phyloP scores from a whole-genome alignment of 1,140 invertebrate genomes.

The Saccostrea cuccullata region DNA sequence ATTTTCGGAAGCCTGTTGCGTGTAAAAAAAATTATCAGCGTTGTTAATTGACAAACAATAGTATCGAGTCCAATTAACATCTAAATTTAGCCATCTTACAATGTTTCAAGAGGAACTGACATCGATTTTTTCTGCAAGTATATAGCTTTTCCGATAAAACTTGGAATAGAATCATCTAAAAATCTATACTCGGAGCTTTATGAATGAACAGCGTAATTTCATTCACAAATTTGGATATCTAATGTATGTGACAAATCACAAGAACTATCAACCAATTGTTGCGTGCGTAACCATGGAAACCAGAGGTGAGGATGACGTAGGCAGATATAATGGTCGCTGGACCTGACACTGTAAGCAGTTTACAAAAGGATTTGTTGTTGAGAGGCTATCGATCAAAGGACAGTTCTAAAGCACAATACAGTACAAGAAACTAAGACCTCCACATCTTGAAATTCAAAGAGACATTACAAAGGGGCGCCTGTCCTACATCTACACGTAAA shows the following conservation, averaged over 20 bases:
- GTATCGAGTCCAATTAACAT: background rate
- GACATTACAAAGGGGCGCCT: background rate
- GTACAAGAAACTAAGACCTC: background rate
- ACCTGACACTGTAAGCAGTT: background rate
- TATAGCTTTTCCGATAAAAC: background rate
- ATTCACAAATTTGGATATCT: conserved; percentile 5
- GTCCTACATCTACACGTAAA: background rate
- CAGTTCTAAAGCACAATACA: background rate
- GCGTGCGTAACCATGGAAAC: background rate
- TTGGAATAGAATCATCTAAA: background rate
- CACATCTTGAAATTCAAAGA: background rate
- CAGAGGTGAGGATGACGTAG: background rate
- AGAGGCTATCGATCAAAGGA: background rate
- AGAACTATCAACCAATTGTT: background rate
- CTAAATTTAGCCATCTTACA: background rate
- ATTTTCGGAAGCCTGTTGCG: too few relatives aligned
- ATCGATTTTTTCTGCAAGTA: background rate
- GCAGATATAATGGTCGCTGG: background rate
- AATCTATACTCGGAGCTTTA: background rate
- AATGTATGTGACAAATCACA: background rate
- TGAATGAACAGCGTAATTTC: background rate
- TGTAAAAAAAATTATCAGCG: too few relatives aligned
- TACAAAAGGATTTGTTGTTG: background rate
- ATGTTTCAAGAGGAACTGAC: background rate
- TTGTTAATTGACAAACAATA: background rate